Conservation (phyloP, 1,140 invertebrate genomes). For the Brachionus koreanus region DNA sequence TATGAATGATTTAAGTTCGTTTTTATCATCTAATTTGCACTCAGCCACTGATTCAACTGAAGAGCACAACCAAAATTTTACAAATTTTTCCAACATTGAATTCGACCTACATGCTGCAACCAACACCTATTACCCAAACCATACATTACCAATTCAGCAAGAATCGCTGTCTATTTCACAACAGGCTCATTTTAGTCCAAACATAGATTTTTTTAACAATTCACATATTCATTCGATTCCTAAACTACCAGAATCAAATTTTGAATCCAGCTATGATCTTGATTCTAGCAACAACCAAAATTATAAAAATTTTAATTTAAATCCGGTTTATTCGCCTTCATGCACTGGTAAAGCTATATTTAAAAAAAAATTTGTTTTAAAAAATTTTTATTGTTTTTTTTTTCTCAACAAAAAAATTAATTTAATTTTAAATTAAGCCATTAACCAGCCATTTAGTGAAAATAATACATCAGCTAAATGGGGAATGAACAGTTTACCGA, state of each 20-base stretch:
- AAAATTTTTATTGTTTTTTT: background rate
- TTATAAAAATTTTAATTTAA: conserved; percentile 20
- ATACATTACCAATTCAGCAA: background rate
- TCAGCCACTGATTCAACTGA: background rate
- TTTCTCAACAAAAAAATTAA: background rate
- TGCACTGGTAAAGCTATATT: background rate
- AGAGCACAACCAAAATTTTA: conserved; percentile 13
- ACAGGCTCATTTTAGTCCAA: background rate
- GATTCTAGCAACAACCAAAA: background rate
- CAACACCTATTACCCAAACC: background rate
- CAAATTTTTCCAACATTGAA: conserved; percentile 7
- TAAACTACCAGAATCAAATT: background rate
- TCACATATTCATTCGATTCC: background rate
- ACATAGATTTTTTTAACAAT: background rate
- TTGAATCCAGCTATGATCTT: background rate
- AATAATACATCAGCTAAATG: conserved; percentile 6
- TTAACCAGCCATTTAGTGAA: background rate
- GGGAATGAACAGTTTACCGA: background rate
- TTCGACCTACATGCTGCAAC: background rate
- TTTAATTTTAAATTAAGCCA: background rate
- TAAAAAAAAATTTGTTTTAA: background rate
- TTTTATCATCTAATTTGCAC: conserved; percentile 33
- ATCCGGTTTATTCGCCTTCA: conserved; percentile 5
- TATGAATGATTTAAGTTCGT: conserved; percentile 39
- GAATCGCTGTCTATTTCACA: background rate